Percentiles rank a stretch among this genome's conserved stretches.
These are phyloP conservation scores for Alaudala cheleensis DNA, from an alignment of 2,113 vertebrate species.

Conservation along the genomic window DNA sequence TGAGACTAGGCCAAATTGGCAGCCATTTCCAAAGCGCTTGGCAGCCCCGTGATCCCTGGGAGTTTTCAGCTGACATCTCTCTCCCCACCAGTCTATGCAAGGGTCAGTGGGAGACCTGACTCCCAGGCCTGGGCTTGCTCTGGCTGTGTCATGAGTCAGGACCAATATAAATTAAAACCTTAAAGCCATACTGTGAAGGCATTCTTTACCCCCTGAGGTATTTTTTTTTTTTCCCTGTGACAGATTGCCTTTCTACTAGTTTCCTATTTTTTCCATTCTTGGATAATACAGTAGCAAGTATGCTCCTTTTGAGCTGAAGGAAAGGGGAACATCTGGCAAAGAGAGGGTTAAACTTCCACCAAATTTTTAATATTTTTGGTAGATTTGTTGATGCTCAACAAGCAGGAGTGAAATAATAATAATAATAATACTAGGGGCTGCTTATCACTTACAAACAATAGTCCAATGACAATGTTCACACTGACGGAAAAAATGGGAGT, in stretches of 20 bases:
- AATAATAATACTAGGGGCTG: slow-evolving; percentile 52
- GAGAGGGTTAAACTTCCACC: slow-evolving; percentile 79
- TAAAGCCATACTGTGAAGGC: slow-evolving; percentile 82
- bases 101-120: slow-evolving; percentile 85
- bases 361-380: slow-evolving; percentile 71
- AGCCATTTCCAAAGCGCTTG: slow-evolving; percentile 87
- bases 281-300: slow-evolving; percentile 59
- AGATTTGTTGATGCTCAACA: slow-evolving; percentile 74
- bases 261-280: slow-evolving; percentile 49
- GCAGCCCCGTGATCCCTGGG: slow-evolving; percentile 86
- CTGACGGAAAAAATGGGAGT: slow-evolving; percentile 77
- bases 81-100: slow-evolving; percentile 79
- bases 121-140: slow-evolving; percentile 78
- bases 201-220: slow-evolving; percentile 76
- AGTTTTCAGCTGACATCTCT: slow-evolving; percentile 84
- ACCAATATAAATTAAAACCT: slow-evolving; percentile 88
- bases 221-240: slow-evolving; percentile 68
- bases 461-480: slow-evolving; percentile 72
- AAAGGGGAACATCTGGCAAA: slow-evolving; percentile 68
- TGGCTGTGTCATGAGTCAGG: slow-evolving; percentile 84
- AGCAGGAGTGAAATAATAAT: slow-evolving; percentile 71
- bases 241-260: slow-evolving; percentile 76
- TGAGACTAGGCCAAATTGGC: slow-evolving; percentile 93
- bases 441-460: slow-evolving; percentile 76
- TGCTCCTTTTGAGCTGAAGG: slow-evolving; percentile 66